Evolutionary conservation across 53 echinoderm and acorn worm species (phyloP), one percentile per base, ranked within the genome.

Genomic region (Apostichopus leukothele): DNA sequence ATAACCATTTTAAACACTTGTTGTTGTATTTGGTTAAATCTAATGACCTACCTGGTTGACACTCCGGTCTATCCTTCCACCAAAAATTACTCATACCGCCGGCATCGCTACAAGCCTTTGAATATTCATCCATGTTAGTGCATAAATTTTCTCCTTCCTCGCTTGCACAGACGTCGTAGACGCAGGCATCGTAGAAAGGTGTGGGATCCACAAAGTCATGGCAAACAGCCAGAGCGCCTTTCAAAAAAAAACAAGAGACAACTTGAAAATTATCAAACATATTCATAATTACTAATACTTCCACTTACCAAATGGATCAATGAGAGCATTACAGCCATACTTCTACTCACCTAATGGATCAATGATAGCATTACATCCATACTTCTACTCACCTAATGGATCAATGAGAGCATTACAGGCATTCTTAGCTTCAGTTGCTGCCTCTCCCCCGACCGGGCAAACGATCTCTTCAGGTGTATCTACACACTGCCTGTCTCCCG

Each of bases 141-240:
- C 79, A 79, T 19, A 79, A 53, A 51, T 13, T 79, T 6, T 14
- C 7, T 5, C 10, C 18, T 14, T 51, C 51, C 10, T 52, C 53
- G 19, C n/a, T 53, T 0, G 79, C 79, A 79, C 79, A 79, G 18
- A 79, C 16, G 79, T 79, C 79, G 18, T 79, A 79, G 16, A 79
- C 79, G 9, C 79, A 79, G 0, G 79, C 51, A 19, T 79, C 79
- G 53, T 79, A 79, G 53, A 39, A 79, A 12, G 51, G 79, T 9
- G n/a, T 50, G 51, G 79, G 79, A 50, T 79, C 79, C 53, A 16
- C 79, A 51, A 79, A 79, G n/a, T 79, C 79, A 51, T 79, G 79
- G 18, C 79, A 79, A 0, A 53, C 79, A 16, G 79, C 14, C 0
- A 79, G 20, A 27, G 79, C 79, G 8, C 79, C 79, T 79, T 51